phyloP scores from a whole-genome alignment of 2,797 vertebrate species.

The Sparus aurata region DNA sequence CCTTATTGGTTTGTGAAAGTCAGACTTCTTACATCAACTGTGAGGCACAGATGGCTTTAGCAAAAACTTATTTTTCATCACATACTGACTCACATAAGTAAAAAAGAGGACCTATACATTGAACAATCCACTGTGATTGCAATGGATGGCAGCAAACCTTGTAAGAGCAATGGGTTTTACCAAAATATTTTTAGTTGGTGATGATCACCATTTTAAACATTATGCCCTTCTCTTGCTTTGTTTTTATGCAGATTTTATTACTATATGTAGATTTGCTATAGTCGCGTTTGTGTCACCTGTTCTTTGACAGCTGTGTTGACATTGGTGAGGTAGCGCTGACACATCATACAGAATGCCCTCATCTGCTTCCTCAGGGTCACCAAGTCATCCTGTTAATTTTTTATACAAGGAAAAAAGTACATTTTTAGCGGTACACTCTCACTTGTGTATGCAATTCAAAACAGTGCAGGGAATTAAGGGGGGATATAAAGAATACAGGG shows the following conservation, averaged over 20 bases:
- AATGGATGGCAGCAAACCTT: neutral
- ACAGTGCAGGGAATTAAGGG: no score
- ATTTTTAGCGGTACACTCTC: neutral
- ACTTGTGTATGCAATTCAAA: neutral
- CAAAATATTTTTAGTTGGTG: neutral
- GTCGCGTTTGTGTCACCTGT: slow-evolving; percentile 87
- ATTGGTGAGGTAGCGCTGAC: slow-evolving; percentile 99
- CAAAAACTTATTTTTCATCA: neutral
- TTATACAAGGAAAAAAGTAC: neutral
- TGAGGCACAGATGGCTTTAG: neutral
- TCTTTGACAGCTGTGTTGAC: slow-evolving; percentile 99
- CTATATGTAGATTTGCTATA: neutral
- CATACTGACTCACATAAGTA: neutral
- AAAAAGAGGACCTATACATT: neutral
- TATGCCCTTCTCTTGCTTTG: neutral
- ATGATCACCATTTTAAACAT: neutral
- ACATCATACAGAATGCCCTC: slow-evolving; percentile 99
- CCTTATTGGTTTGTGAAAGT: neutral
- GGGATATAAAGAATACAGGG: no score
- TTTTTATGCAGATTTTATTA: neutral
- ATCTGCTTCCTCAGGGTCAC: slow-evolving; percentile 97
- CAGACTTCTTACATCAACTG: neutral
- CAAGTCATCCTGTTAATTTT: slow-evolving; percentile 90
- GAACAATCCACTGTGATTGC: neutral
- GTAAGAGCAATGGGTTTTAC: neutral